phyloP scores from a whole-genome alignment of 2,888 invertebrate genomes.

The Erpobdella octoculata region DNA sequence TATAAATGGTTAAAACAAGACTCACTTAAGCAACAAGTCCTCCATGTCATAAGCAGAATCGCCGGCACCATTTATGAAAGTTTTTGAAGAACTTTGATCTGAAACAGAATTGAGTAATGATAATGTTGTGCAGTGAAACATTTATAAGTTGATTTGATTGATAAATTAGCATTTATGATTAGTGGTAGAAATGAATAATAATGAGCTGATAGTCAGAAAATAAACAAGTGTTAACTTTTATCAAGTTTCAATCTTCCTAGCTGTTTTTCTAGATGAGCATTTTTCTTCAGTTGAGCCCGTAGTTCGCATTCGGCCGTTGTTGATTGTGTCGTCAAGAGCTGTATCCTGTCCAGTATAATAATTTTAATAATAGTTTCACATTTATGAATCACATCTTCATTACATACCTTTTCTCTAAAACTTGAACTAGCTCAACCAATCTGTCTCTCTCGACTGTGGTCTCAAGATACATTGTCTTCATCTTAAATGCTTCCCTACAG shows the following conservation, averaged over 20 bases:
- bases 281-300: slow-evolving; percentile 38
- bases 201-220: no score
- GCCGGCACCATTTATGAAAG: no score
- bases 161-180: no score
- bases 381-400: neutral
- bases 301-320: slow-evolving; percentile 40
- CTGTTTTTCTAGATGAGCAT: slow-evolving; percentile 48
- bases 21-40: neutral
- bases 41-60: no score
- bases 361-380: neutral
- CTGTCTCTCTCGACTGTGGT: slow-evolving; percentile 3
- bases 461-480: neutral
- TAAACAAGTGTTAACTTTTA: slow-evolving; percentile 8
- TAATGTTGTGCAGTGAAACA: no score
- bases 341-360: slow-evolving; percentile 10
- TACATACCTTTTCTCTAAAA: neutral
- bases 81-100: no score
- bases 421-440: neutral
- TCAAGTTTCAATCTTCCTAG: slow-evolving; percentile 45
- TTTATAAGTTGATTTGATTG: no score
- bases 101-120: no score
- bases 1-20: neutral
- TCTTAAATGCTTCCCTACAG: no score
- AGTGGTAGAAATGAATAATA: no score
- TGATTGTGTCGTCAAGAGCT: slow-evolving; percentile 37